Conservation (phyloP, 2,797 vertebrate species). For the Poeciliopsis presidionis region DNA sequence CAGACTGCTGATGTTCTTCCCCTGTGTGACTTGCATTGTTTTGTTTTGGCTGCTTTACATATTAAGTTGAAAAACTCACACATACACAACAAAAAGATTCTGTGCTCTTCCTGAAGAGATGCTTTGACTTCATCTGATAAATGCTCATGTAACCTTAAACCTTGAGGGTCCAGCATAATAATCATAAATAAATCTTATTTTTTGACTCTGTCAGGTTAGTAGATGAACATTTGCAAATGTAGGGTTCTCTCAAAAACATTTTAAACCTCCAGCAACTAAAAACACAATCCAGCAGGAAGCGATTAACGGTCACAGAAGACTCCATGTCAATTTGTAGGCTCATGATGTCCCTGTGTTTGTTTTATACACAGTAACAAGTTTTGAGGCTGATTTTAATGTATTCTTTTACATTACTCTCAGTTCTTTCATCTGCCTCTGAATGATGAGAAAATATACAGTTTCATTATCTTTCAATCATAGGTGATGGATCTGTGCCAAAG, state of each 20-base stretch:
- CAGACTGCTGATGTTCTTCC: background rate
- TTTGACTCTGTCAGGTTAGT: slow-evolving; percentile 36
- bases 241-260: background rate
- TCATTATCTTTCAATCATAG: slow-evolving; percentile 81
- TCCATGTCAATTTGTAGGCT: slow-evolving; percentile 60
- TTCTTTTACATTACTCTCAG: slow-evolving; percentile 81
- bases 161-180: slow-evolving; percentile 37
- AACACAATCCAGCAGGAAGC: slow-evolving; percentile 52
- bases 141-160: background rate
- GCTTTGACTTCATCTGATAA: background rate
- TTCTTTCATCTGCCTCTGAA: slow-evolving; percentile 82
- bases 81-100: background rate
- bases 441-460: slow-evolving; percentile 80
- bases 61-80: background rate
- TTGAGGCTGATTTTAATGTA: slow-evolving; percentile 78
- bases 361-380: slow-evolving; percentile 64
- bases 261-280: slow-evolving; percentile 60
- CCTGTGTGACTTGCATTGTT: background rate
- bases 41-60: background rate
- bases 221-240: slow-evolving; percentile 52
- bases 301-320: slow-evolving; percentile 63
- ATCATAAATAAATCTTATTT: slow-evolving; percentile 30
- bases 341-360: slow-evolving; percentile 62
- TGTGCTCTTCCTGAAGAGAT: background rate
- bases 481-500: slow-evolving; percentile 80